These are phyloP conservation scores for Borostomias antarcticus DNA, from an alignment of 2,797 vertebrate genomes.

Conservation along the genomic window DNA sequence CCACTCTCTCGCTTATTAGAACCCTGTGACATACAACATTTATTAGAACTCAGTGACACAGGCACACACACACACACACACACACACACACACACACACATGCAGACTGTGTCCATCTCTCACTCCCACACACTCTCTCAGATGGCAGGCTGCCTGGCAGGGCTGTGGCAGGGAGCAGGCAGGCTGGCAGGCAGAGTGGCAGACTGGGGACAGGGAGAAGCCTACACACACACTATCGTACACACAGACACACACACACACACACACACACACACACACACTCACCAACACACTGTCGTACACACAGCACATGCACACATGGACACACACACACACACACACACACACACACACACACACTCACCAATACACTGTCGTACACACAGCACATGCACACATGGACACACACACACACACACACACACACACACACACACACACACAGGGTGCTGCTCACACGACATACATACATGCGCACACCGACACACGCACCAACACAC, in stretches of 20 bases:
- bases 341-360: constrained; percentile 9
- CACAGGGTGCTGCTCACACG: neutral
- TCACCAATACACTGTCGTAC: neutral
- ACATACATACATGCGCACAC: too few relatives aligned
- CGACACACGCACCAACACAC: too few relatives aligned
- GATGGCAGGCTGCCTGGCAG: neutral
- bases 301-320: neutral
- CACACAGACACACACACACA: constrained; percentile 15
- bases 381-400: neutral
- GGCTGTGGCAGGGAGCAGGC: too few relatives aligned
- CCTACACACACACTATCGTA: constrained; percentile 15
- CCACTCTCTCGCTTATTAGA: too few relatives aligned
- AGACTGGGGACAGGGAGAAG: constrained; percentile 8
- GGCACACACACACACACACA: constrained; percentile 1
- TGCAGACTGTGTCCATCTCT: neutral
- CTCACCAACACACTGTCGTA: too few relatives aligned
- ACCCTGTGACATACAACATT: neutral
- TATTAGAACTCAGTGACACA: neutral
- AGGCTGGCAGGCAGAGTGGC: neutral
- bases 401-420: neutral
- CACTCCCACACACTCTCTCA: neutral
- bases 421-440: neutral
- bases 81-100: constrained; percentile 11
- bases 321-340: too few relatives aligned
- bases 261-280: constrained; percentile 6